Evolutionary conservation across 2,888 invertebrate species (phyloP).

Genomic region (Ptilodon capucinus): DNA sequence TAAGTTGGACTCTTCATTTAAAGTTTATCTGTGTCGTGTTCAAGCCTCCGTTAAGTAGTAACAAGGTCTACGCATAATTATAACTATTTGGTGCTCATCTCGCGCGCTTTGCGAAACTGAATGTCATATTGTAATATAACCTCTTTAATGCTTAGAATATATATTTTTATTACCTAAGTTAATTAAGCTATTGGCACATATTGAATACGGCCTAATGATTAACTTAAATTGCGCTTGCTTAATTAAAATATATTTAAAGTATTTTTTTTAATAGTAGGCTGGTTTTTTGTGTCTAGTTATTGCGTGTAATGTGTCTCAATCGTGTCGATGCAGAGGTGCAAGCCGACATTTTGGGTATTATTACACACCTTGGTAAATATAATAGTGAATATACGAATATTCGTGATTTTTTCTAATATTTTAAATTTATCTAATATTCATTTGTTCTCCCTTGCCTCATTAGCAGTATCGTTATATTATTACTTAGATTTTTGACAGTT

Average conservation of each 20-base stretch:
- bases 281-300: no score
- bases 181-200: conserved; percentile 31
- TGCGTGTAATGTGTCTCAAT: no score
- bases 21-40: conserved; percentile 36
- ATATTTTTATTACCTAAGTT: conserved; percentile 22
- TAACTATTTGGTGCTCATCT: conserved; percentile 56
- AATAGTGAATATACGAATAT: no score
- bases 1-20: neutral
- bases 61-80: conserved; percentile 60
- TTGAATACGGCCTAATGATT: conserved; percentile 3
- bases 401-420: no score
- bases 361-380: no score
- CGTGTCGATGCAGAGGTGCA: no score
- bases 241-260: neutral
- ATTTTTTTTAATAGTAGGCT: no score
- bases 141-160: conserved; percentile 39
- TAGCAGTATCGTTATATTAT: no score
- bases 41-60: conserved; percentile 59
- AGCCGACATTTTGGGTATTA: no score
- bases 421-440: no score
- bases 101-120: conserved; percentile 48
- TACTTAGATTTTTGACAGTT: no score
- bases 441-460: no score
- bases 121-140: conserved; percentile 28
- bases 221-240: neutral